phyloP scores from a whole-genome alignment of 2,797 vertebrate species.

The Petrocephalus sullivani region DNA sequence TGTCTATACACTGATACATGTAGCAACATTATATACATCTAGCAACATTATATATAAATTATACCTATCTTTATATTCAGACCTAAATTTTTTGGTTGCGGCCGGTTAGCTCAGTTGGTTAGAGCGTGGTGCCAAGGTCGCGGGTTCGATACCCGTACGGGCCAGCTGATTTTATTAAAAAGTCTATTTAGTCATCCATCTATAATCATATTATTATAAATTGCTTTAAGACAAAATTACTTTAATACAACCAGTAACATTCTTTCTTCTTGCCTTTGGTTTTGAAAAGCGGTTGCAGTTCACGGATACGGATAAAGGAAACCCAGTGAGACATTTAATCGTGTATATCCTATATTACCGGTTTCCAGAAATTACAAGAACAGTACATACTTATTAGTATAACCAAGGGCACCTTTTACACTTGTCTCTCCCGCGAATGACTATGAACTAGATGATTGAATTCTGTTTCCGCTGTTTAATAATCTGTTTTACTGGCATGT shows the following conservation, averaged over 20 bases:
- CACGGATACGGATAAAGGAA: neutral
- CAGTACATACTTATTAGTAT: neutral
- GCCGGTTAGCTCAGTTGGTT: slow-evolving; percentile 48
- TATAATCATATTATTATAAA: neutral
- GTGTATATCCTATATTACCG: neutral
- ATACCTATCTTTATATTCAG: neutral
- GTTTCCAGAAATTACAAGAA: neutral
- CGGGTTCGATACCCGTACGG: slow-evolving; percentile 63
- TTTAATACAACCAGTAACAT: neutral
- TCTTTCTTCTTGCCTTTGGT: neutral
- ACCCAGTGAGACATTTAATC: neutral
- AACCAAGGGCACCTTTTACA: neutral
- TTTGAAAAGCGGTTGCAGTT: neutral
- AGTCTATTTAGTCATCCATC: neutral
- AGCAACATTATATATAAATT: neutral
- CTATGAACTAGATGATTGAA: neutral
- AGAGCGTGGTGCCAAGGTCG: slow-evolving; percentile 62
- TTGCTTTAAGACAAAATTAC: neutral
- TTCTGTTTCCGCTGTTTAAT: neutral
- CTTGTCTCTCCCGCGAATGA: neutral
- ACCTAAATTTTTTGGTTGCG: neutral
- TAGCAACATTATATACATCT: too few species aligned
- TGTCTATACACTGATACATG: neutral
- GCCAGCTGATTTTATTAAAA: slow-evolving; percentile 13
- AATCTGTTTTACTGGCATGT: neutral